Percentiles rank a stretch among this genome's conserved stretches.
Conservation (phyloP, 2,113 vertebrate genomes). For the Neolamprologus devosi region DNA sequence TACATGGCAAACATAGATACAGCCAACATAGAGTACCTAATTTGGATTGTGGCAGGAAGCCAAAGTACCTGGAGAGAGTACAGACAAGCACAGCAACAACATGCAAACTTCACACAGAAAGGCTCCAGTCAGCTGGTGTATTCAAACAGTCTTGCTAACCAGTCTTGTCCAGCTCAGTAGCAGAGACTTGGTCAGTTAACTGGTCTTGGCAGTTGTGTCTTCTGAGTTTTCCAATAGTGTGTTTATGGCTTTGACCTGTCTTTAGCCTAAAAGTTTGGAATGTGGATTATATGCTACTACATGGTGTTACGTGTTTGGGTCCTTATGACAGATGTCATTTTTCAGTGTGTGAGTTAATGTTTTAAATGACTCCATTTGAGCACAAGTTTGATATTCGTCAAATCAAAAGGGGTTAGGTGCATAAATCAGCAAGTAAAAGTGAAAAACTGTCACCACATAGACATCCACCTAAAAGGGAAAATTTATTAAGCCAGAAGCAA, state of each 20-base stretch:
- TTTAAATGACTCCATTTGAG: rapidly evolving
- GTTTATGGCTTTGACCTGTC: rapidly evolving
- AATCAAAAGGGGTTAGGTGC: rapidly evolving
- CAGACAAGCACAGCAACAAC: rapidly evolving
- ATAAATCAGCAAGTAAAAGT: rapidly evolving
- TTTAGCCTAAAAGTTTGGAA: rapidly evolving
- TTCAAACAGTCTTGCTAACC: not conserved
- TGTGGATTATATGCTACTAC: not conserved
- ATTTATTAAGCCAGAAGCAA: not conserved
- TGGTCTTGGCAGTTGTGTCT: not conserved
- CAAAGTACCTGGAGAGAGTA: not conserved
- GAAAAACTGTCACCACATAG: not conserved
- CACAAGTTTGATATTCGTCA: rapidly evolving
- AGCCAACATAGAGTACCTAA: not conserved
- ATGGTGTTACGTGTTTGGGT: too few species aligned
- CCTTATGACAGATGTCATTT: too few species aligned
- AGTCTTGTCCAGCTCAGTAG: not conserved
- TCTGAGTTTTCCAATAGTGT: not conserved
- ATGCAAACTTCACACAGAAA: not conserved
- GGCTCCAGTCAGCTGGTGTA: rapidly evolving
- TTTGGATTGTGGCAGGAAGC: rapidly evolving
- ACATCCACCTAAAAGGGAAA: rapidly evolving
- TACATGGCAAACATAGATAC: rapidly evolving
- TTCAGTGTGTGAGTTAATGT: not conserved
- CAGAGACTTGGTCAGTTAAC: not conserved